Base-by-base conservation (phyloP, 1,140 invertebrate species). In the Lethocerus indicus region DNA sequence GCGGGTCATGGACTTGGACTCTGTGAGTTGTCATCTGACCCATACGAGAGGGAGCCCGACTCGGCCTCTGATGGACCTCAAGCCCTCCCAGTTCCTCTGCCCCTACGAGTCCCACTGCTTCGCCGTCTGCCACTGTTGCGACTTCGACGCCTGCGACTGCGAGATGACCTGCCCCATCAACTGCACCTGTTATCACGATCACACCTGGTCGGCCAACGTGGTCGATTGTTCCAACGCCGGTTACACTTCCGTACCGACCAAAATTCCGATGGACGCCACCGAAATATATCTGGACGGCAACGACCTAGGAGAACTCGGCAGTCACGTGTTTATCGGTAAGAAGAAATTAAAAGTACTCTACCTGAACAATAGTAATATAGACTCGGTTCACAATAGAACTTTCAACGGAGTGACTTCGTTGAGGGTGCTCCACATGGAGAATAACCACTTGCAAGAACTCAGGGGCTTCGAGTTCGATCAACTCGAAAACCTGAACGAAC, bases 61-160 rank as follows among this genome's bases (percentile, higher is more conserved):
- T 16, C 56, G 75, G 68, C 63, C 65, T 60, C 78, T 67, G 65
- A 83, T 64, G 79, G 83, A 84, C 70, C 82, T 73, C 61, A 53
- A 64, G 52, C 62, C 71, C 21, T 71, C 72, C 39, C 71, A 76
- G 54, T 79, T 79, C 64, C 70, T 79, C 42, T 80, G 77, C 54
- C 63, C 67, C 2, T 78, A 79, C 59, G 67, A 68, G 13, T 66
- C 70, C 21, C 76, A 62, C 60, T 80, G 63, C 64, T 75, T 64
- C 62, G 71, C 67, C 57, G 64, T 61, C 56, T 80, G 66, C 56
- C 73, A 75, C 23, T 80, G 78, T 61, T 76, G 75, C 49, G 76
- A 79, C 27, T 74, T 72, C 58, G 72, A 73, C 49, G 70, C 70
- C 20, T 74, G 72, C 57, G 72, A 74, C 53, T 74, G 72, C 59